Base-by-base conservation (phyloP, 2,113 vertebrate genomes). In the Penelope pileata region DNA sequence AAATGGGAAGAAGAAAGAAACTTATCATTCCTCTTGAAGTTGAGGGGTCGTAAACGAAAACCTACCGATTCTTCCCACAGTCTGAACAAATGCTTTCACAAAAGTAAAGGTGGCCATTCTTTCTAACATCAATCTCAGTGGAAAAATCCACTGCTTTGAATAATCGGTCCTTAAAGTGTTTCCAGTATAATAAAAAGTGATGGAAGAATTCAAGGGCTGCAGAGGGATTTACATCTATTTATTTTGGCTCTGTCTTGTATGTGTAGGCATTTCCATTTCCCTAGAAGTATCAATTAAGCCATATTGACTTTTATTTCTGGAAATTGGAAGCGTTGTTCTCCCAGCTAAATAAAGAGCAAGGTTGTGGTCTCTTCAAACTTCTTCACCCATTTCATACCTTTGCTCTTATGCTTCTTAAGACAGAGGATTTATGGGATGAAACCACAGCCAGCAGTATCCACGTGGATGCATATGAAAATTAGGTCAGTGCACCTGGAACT, bases 201-300 rank as follows among this genome's bases (percentile, higher is more conserved):
- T 88, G 96, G 96, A 96, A 95, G 94, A 92, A 95, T 95, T 95
- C 43, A 23, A 66, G 94, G 86, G 86, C 93, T 96, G 83, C 83
- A 75, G 80, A 73, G 93, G 94, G 73, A 29, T 86, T 0, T 16
- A 73, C 81, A 5, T 6, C 23, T 97, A 75, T 96, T 96, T 96
- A 83, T n/a, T 96, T 93, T 97, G 94, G 96, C 96, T 74, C 59
- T 47, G 58, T 40, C 59, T 3, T 21, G 54, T 34, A 34, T 30
- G 70, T 87, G 92, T 91, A 90, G 93, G 93, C 93, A 96, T 96
- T 97, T 97, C 93, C 96, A 96, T 95, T 96, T 95, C 90, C 68
- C 70, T 69, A 70, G 47, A 87, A 95, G 81, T 95, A 96, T 95
- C 93, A 96, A 90, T 96, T 97, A 96, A 77, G 63, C 86, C 43